Evolutionary conservation across 2,888 invertebrate species (phyloP), one percentile per base, ranked within the genome.

Genomic region (Eupithecia vulgata): DNA sequence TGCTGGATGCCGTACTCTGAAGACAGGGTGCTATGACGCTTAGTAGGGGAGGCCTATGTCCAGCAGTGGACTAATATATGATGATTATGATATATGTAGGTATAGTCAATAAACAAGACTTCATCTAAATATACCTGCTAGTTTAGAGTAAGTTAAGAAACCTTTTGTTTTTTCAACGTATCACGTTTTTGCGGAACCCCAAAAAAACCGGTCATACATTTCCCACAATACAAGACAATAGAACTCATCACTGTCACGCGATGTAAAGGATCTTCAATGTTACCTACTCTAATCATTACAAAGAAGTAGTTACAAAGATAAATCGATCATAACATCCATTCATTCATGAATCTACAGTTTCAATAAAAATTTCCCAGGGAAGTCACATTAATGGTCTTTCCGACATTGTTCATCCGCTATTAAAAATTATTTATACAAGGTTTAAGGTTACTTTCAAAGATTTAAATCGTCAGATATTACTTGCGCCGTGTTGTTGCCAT

Each of bases 201-300:
- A 25, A 57, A 57, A 52, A 57, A 57, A 57, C 57, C 57, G 57
- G 57, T 25, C 57, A 57, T 25, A 57, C 12, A 25, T 12, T 57
- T 57, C 25, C 57, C 25, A 30, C 30, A 30, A 4, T 25, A 25
- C 25, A 13, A 57, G 25, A 57, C 57, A 57, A 57, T 25, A 25
- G 57, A 25, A 21, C 0, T 21, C 0, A 21, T 10, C 21, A 57
- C 12, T 57, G 25, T 8, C 57, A 57, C 25, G 57, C 57, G 57
- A 57, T 21, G 12, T 25, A 57, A 52, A 52, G 57, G 12, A 57
- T 57, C 25, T 57, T 57, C 57, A 21, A 13, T 57, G 57, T 13
- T 57, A 13, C 7, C 21, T 12, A 12, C 12, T 25, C 4, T 57
- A 13, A 25, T 52, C 7, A 12, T 5, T 57, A 57, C 57, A 57